phyloP scores from a whole-genome alignment of 2,888 invertebrate species.

The Trichogramma dendrolimi region DNA sequence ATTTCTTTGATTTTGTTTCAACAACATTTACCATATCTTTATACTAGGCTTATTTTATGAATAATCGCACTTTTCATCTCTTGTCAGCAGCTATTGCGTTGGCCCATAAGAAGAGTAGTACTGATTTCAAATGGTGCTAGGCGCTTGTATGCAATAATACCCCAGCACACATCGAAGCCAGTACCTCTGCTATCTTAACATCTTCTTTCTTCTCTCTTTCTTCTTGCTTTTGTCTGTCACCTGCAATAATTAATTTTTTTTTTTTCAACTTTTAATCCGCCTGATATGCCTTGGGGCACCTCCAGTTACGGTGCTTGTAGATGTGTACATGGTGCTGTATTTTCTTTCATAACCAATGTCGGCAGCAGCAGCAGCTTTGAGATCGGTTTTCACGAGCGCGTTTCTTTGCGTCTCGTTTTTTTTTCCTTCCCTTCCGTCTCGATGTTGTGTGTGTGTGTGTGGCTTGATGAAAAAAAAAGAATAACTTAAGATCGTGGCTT shows the following conservation, averaged over 20 bases:
- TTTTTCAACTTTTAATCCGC: background rate
- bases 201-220: background rate
- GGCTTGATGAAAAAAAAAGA: too few species aligned
- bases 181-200: slow-evolving; percentile 49
- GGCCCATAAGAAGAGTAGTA: slow-evolving; percentile 47
- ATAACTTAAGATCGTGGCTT: too few species aligned
- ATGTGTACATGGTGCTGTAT: slow-evolving; percentile 4
- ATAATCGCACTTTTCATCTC: too few species aligned
- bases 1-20: too few species aligned
- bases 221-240: too few species aligned
- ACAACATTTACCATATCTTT: too few species aligned
- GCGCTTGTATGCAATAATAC: slow-evolving; percentile 39
- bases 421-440: background rate
- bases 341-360: slow-evolving; percentile 7
- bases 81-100: too few species aligned
- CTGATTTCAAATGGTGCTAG: slow-evolving; percentile 54
- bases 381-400: slow-evolving; percentile 25
- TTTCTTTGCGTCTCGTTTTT: slow-evolving; percentile 3
- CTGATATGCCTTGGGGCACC: slow-evolving; percentile 1
- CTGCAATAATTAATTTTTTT: too few species aligned
- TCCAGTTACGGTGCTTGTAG: background rate
- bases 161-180: slow-evolving; percentile 53
- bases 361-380: slow-evolving; percentile 10
- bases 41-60: too few species aligned
- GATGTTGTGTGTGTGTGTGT: too few species aligned